phyloP scores from a whole-genome alignment of 2,888 invertebrate genomes.

The Cryptus armator region DNA sequence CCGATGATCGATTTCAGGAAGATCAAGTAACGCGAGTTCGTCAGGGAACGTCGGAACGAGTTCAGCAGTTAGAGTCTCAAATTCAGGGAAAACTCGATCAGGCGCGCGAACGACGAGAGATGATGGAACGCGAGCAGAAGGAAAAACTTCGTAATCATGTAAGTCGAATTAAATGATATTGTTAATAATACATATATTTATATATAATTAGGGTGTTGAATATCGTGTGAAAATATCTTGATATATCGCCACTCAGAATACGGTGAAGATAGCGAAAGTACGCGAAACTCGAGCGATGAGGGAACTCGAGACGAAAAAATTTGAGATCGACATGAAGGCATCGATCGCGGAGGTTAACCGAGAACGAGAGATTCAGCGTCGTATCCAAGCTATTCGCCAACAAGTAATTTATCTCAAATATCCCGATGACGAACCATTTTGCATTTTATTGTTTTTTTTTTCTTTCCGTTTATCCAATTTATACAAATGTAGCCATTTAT shows the following conservation, averaged over 20 bases:
- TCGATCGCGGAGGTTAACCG: slow-evolving; percentile 93
- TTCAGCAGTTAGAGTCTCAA: slow-evolving; percentile 89
- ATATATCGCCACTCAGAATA: slow-evolving; percentile 85
- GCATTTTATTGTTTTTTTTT: slow-evolving; percentile 48
- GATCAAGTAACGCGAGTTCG: slow-evolving; percentile 91
- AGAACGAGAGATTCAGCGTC: slow-evolving; percentile 94
- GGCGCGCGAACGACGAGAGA: slow-evolving; percentile 90
- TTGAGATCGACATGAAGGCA: slow-evolving; percentile 89
- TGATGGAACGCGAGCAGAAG: slow-evolving; percentile 91
- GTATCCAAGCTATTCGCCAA: slow-evolving; percentile 93
- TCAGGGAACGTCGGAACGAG: slow-evolving; percentile 89
- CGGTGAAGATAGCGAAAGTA: slow-evolving; percentile 89
- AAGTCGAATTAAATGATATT: slow-evolving; percentile 84
- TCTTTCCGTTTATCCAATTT: not conserved
- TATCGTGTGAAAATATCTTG: slow-evolving; percentile 25
- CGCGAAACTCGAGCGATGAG: slow-evolving; percentile 89
- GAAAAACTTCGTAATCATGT: slow-evolving; percentile 93
- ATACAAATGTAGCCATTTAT: not conserved
- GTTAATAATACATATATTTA: not conserved
- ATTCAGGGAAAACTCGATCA: slow-evolving; percentile 90
- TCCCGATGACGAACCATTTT: not conserved
- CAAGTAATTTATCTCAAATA: slow-evolving; percentile 88
- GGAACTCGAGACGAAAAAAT: slow-evolving; percentile 88
- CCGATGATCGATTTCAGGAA: slow-evolving; percentile 86
- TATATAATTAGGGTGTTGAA: not conserved